Conservation (phyloP, 2,113 vertebrate species). For the human region DNA sequence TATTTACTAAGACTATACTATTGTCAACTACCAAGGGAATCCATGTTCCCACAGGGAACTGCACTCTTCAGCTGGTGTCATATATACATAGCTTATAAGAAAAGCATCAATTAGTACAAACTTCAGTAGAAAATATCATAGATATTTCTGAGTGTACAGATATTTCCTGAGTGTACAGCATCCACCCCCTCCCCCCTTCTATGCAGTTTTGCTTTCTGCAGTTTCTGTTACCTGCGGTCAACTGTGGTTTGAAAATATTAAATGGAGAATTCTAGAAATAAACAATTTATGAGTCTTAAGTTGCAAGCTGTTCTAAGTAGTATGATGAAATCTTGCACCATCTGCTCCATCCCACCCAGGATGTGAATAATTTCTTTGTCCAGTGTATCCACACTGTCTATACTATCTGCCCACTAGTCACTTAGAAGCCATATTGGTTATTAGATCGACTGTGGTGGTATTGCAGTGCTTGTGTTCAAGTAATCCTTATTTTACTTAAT, state of each 20-base stretch:
- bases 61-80: neutral
- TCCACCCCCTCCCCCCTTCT: neutral
- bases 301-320: neutral
- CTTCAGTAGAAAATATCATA: conserved; percentile 1
- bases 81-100: neutral
- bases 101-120: neutral
- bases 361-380: neutral
- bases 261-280: neutral
- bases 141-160: neutral
- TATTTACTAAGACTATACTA: conserved; percentile 33
- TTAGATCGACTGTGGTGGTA: neutral
- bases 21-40: conserved; percentile 12
- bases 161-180: neutral
- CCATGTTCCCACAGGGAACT: neutral
- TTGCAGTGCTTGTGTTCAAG: neutral
- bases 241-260: neutral
- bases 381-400: neutral
- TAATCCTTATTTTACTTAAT: neutral
- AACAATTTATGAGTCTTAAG: neutral
- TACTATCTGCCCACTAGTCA: neutral
- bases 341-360: neutral
- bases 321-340: neutral
- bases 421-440: neutral
- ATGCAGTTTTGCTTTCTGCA: neutral
- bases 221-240: neutral